Percentiles rank a stretch among this genome's conserved stretches.
phyloP scores from a whole-genome alignment of 2,888 invertebrate species.

The Lasioglossum oenotherae region DNA sequence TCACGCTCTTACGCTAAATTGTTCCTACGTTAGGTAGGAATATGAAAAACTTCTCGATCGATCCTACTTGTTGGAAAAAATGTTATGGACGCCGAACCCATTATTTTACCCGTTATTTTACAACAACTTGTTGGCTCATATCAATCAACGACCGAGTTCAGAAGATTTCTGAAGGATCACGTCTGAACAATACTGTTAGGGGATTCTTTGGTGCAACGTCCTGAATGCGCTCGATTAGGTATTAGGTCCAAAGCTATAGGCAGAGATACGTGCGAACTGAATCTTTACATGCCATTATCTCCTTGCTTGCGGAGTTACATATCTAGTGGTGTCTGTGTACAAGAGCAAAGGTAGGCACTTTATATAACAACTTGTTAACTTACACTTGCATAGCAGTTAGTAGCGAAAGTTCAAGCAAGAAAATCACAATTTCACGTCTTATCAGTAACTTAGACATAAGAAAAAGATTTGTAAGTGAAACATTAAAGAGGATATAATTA shows the following conservation, averaged over 20 bases:
- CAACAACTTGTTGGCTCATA: background rate
- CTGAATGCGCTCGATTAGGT: constrained; percentile 26
- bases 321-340: constrained; percentile 24
- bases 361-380: background rate
- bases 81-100: constrained; percentile 11
- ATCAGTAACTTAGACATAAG: constrained; percentile 14
- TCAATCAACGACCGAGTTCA: constrained; percentile 34
- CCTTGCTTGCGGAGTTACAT: constrained; percentile 32
- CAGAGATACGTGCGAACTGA: constrained; percentile 58
- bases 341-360: constrained; percentile 12
- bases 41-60: background rate
- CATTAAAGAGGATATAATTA: constrained; percentile 5
- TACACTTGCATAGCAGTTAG: background rate
- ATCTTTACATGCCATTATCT: constrained; percentile 30
- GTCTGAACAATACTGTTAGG: background rate
- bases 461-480: constrained; percentile 1
- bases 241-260: constrained; percentile 38
- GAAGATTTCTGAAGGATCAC: constrained; percentile 5
- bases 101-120: background rate
- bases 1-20: background rate
- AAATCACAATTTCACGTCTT: constrained; percentile 8
- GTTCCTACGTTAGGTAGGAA: background rate
- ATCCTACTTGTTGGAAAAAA: background rate
- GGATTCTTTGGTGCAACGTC: background rate
- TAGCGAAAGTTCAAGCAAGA: background rate